These are phyloP conservation scores for Oceanodroma tethys DNA, from an alignment of 2,113 vertebrate genomes.

Conservation along the genomic window DNA sequence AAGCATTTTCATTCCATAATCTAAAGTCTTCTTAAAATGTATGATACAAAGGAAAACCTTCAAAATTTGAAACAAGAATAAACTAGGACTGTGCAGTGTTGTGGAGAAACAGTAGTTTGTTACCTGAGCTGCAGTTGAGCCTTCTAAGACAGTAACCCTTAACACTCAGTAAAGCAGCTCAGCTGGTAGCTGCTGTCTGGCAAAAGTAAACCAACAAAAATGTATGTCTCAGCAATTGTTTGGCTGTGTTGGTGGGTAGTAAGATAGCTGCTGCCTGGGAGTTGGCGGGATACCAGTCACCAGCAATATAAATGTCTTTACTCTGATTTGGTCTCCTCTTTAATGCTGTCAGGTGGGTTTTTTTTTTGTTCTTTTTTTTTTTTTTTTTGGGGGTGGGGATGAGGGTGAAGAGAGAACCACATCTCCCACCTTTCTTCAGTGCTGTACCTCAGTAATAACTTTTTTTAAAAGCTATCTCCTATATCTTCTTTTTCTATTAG, in stretches of 20 bases:
- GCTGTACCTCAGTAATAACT: neutral
- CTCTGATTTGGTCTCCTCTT: neutral
- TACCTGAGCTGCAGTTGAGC: neutral
- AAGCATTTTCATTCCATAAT: neutral
- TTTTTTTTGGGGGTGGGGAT: neutral
- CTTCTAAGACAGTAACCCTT: neutral
- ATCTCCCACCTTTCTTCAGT: neutral
- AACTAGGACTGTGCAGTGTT: neutral
- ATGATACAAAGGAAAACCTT: neutral
- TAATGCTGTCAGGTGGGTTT: neutral
- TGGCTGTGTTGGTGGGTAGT: neutral
- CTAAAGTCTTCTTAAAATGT: neutral
- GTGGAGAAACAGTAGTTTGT: neutral
- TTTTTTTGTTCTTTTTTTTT: too few relatives aligned
- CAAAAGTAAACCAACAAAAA: neutral
- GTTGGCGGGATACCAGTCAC: too few relatives aligned
- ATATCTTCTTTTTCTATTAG: neutral
- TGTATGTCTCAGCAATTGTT: neutral
- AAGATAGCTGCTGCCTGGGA: neutral
- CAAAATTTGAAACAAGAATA: neutral
- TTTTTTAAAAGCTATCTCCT: neutral
- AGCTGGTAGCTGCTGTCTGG: neutral
- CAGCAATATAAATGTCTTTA: neutral
- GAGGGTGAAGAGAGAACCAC: neutral
- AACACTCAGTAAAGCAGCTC: neutral